Conservation (phyloP, 92 coral and sea anemone genomes). For the Nematostella vectensis region DNA sequence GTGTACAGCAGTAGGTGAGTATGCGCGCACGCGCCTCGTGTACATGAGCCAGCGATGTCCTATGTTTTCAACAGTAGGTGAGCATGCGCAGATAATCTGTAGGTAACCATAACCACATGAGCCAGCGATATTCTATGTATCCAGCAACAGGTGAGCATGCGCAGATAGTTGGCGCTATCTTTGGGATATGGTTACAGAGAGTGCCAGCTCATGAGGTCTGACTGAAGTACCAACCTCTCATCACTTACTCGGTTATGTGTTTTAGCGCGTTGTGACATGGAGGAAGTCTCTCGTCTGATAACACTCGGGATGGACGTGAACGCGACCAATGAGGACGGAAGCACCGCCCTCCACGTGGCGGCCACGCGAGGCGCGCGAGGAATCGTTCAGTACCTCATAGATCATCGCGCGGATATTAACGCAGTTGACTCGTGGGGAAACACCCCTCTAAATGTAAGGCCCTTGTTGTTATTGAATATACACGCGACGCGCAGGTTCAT, state of each 20-base stretch:
- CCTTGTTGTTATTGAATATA: no score
- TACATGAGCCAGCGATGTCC: no score
- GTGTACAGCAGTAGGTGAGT: slow-evolving; percentile 73
- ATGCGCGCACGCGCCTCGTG: no score
- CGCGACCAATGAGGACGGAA: slow-evolving; percentile 55
- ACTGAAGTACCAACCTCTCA: no score
- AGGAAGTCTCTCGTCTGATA: slow-evolving; percentile 66
- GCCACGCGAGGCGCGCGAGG: slow-evolving; percentile 64
- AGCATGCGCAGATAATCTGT: no score
- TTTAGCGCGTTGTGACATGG: slow-evolving; percentile 62
- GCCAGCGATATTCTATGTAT: no score
- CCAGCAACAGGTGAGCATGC: no score
- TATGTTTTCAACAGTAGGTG: no score
- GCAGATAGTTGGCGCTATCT: no score
- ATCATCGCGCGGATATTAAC: slow-evolving; percentile 74
- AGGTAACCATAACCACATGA: no score
- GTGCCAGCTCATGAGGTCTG: no score
- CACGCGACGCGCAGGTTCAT: slow-evolving; percentile 73
- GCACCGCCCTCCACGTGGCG: slow-evolving; percentile 79
- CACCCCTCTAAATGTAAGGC: slow-evolving; percentile 82
- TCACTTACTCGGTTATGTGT: background rate
- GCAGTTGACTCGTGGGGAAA: slow-evolving; percentile 82
- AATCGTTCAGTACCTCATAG: slow-evolving; percentile 74
- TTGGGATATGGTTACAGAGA: no score
- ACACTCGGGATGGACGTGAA: slow-evolving; percentile 68